These are phyloP conservation scores for Furnarius figulus DNA, from an alignment of 2,113 vertebrate genomes.

Conservation along the genomic window DNA sequence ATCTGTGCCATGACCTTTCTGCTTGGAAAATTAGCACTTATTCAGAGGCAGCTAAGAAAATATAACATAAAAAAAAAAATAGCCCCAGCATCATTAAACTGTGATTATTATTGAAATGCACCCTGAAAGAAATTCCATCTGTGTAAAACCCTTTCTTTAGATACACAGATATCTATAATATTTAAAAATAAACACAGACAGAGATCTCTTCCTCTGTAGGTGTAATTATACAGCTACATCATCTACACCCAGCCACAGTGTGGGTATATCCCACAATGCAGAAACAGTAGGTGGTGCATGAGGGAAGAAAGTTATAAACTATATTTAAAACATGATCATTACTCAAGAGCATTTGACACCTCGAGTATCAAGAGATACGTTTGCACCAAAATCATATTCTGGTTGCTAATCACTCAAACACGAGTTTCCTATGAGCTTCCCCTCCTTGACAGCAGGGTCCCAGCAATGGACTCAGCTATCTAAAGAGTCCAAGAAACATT, in stretches of 20 bases:
- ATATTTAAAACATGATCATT: constrained; percentile 38
- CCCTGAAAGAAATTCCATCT: constrained; percentile 2
- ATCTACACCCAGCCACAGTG: background rate
- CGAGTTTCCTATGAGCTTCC: background rate
- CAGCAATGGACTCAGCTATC: background rate
- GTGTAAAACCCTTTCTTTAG: background rate
- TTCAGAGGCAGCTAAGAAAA: background rate
- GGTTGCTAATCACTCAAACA: background rate
- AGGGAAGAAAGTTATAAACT: constrained; percentile 26
- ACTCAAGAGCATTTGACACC: constrained; percentile 25
- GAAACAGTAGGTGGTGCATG: background rate
- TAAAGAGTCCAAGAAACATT: background rate
- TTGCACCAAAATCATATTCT: background rate
- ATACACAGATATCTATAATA: background rate
- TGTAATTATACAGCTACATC: constrained; percentile 53
- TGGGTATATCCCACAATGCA: background rate
- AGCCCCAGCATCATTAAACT: background rate
- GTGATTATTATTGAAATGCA: constrained; percentile 17
- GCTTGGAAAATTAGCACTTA: background rate
- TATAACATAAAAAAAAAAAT: background rate
- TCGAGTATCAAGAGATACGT: background rate
- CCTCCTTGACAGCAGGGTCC: background rate
- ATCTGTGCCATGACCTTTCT: background rate
- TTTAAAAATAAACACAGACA: constrained; percentile 7
- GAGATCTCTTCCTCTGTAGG: constrained; percentile 26